phyloP scores from a whole-genome alignment of 2,888 invertebrate genomes.

The Microctonus brassicae region DNA sequence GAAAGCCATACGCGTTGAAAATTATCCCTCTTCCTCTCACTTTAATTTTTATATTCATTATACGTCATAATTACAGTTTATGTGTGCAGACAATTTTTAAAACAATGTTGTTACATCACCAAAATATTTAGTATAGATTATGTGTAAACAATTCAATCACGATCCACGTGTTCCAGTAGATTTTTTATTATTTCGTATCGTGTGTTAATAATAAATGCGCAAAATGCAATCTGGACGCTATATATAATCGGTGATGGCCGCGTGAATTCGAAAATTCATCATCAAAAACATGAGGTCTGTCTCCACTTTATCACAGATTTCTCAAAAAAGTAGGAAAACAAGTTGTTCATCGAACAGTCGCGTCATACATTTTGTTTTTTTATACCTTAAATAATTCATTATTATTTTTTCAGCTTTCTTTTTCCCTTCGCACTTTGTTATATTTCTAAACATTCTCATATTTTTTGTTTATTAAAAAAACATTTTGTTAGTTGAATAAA shows the following conservation, averaged over 20 bases:
- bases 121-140: background rate
- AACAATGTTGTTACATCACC: background rate
- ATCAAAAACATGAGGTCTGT: conserved; percentile 59
- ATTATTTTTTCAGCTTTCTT: conserved; percentile 30
- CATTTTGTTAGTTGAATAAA: conserved; percentile 7
- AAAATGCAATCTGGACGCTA: conserved; percentile 7
- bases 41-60: background rate
- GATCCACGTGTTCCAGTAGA: background rate
- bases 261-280: conserved; percentile 48
- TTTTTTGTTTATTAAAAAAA: background rate
- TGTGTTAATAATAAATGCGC: background rate
- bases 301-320: conserved; percentile 66
- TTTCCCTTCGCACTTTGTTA: conserved; percentile 32
- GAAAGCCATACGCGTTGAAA: conserved; percentile 18
- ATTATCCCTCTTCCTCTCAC: background rate
- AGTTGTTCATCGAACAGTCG: conserved; percentile 38
- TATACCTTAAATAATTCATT: background rate
- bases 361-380: conserved; percentile 9
- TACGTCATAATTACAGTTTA: background rate
- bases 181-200: background rate
- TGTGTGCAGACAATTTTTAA: background rate
- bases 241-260: conserved; percentile 32
- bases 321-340: conserved; percentile 47
- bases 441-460: conserved; percentile 1
- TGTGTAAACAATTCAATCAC: background rate